These are phyloP conservation scores for Corbicula japonica DNA, from an alignment of 2,888 invertebrate species.

Conservation along the genomic window DNA sequence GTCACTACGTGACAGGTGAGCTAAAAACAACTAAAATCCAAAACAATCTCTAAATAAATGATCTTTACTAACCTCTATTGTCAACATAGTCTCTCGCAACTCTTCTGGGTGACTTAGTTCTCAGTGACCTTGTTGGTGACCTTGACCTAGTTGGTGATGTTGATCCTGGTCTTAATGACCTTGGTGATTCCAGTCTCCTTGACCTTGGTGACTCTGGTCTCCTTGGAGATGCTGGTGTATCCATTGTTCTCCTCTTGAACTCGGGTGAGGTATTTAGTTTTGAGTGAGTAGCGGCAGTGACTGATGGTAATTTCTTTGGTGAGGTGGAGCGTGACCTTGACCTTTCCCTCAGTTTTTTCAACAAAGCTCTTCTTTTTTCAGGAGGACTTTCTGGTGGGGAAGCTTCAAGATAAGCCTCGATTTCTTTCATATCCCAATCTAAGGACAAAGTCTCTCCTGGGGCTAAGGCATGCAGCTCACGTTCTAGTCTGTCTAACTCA, in stretches of 20 bases:
- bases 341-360: conserved; percentile 60
- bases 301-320: conserved; percentile 55
- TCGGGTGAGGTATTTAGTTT: conserved; percentile 22
- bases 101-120: conserved; percentile 65
- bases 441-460: conserved; percentile 56
- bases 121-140: conserved; percentile 65
- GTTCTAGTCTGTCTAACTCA: conserved; percentile 69
- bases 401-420: conserved; percentile 74
- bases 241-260: conserved; percentile 14
- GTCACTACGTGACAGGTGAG: too few species aligned
- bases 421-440: conserved; percentile 72
- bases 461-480: conserved; percentile 62
- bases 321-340: conserved; percentile 71
- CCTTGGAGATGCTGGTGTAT: conserved; percentile 24
- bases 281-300: conserved; percentile 46
- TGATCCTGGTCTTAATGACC: conserved; percentile 59
- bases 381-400: conserved; percentile 80
- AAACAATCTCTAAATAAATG: too few species aligned
- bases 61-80: conserved; percentile 67
- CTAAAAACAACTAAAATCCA: too few species aligned
- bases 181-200: conserved; percentile 38
- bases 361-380: conserved; percentile 70
- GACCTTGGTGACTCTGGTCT: conserved; percentile 36
- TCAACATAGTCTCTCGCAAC: conserved; percentile 61
- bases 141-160: conserved; percentile 67